Base-by-base conservation (phyloP, 2,113 vertebrate species). In the Channa maculata region DNA sequence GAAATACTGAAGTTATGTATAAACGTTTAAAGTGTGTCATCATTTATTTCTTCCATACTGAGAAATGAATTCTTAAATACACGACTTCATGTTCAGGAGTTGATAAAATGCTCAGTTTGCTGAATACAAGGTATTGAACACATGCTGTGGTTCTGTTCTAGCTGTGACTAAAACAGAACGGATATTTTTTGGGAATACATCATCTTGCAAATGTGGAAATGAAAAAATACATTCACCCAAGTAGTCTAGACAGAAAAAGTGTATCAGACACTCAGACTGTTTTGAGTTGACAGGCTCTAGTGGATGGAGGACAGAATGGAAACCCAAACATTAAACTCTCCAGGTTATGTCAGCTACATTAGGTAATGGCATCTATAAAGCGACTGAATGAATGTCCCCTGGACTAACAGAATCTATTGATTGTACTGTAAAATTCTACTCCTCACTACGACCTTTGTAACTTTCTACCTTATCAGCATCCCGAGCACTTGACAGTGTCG, bases 301-400 rank as follows among this genome's bases (percentile, higher is more conserved):
- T 86, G 86, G 85, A 84, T 82, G 81, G 75, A 53, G 67, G 75
- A 86, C 77, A 62, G 43, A 46, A 81, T 79, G 87, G 90, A 92
- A 92, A 92, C 90, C 89, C 82, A 92, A 91, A 91, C 85, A 91
- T 36, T 75, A 63, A 53, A 61, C 63, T 57, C 44, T 71, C 74
- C 67, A 61, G 45, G 63, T 57, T 65, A 62, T 76, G 74, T 89
- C 85, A 86, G 75, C 79, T 73, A 63, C 43, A 59, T 88, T 86
- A 84, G 71, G 60, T 85, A 88, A 91, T 76, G 24, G 5, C 44
- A 53, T 65, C 33, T 49, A 58, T 59, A 68, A 63, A 58, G 11
- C 0, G 39, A 52, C 53, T 37, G n/a, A 59, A 70, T 61, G 41
- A 58, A 10, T 4, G 10, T 44, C 3, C 5, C 24, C 24, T 24